A percentile compares a stretch with the other conserved stretches of the same genome.
Evolutionary conservation across 2,888 invertebrate genomes (phyloP).

Genomic region (Dioctria rufipes): DNA sequence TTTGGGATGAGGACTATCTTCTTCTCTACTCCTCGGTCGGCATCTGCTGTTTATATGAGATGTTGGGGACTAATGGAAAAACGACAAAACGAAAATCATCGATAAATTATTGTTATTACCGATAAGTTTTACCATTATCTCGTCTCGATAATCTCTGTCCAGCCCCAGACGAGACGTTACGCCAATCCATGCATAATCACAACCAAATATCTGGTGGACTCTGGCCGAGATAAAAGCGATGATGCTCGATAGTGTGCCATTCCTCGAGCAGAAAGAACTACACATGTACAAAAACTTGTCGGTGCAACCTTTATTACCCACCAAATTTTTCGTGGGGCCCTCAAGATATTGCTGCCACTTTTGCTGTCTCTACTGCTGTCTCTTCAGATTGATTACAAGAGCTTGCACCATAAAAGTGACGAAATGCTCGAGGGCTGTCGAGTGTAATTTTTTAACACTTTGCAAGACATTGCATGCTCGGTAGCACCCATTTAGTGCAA

Average conservation of each 20-base stretch:
- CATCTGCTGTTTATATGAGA: no score
- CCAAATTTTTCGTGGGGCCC: no score
- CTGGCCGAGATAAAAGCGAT: not conserved
- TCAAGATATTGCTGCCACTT: no score
- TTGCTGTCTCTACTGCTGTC: no score
- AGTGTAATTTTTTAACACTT: not conserved
- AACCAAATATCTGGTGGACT: conserved; percentile 1
- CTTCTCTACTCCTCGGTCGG: not conserved
- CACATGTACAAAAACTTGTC: not conserved
- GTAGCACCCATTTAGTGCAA: not conserved
- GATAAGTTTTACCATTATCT: conserved; percentile 50
- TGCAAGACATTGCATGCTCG: conserved; percentile 6
- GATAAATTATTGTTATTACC: conserved; percentile 53
- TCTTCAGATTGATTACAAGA: no score
- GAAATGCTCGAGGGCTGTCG: conserved; percentile 1
- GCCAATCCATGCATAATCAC: conserved; percentile 24
- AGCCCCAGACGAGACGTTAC: conserved; percentile 23
- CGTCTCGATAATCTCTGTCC: conserved; percentile 38
- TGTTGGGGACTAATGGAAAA: conserved; percentile 5
- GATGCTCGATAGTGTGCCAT: not conserved
- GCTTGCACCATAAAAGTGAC: not conserved
- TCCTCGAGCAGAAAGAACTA: not conserved
- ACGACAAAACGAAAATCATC: conserved; percentile 24
- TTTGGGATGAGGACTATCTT: not conserved
- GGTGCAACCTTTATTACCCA: no score